Percentiles rank a stretch among this genome's conserved stretches.
Conservation (phyloP, 2,113 vertebrate genomes). For the Antechinus stuartii region DNA sequence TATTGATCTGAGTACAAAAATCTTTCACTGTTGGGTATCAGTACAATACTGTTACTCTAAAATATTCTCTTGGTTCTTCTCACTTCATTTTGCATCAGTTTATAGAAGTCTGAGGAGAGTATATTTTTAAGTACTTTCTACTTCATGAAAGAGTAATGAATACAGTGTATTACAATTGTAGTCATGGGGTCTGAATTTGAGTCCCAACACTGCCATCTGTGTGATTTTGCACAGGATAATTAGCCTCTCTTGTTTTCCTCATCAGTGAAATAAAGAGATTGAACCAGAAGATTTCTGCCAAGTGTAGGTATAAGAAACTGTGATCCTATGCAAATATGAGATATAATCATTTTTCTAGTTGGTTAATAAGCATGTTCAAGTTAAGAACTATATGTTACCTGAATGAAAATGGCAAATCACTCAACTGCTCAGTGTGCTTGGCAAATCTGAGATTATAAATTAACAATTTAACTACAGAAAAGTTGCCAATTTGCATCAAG, state of each 20-base stretch:
- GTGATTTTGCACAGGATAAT: background rate
- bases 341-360: background rate
- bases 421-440: background rate
- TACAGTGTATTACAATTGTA: background rate
- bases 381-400: background rate
- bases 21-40: background rate
- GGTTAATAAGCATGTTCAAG: background rate
- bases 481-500: background rate
- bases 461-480: background rate
- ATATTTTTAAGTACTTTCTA: background rate
- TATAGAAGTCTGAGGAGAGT: background rate
- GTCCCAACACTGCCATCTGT: background rate
- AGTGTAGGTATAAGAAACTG: background rate
- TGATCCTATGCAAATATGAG: background rate
- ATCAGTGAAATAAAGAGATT: background rate
- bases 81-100: background rate
- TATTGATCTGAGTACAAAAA: background rate
- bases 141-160: background rate
- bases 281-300: background rate
- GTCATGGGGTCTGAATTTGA: background rate
- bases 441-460: background rate
- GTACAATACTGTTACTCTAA: background rate
- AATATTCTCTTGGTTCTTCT: background rate
- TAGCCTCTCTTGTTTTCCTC: background rate
- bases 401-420: background rate